Evolutionary conservation across 2,888 invertebrate species (phyloP), one percentile per base, ranked within the genome.

Genomic region (Leptinotarsa juncta): DNA sequence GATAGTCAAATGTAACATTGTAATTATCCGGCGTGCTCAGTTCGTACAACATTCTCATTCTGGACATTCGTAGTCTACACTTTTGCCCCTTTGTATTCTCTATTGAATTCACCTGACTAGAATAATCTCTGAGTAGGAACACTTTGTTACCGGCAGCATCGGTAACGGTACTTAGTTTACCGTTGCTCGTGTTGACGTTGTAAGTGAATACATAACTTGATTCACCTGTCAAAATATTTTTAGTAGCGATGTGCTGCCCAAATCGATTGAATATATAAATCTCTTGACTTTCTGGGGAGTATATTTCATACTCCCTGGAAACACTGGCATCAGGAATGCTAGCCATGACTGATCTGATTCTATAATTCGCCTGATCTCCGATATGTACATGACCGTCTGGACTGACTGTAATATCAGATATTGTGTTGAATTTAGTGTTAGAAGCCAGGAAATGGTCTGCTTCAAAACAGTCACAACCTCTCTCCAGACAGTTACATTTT

Each of bases 151-250:
- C 96, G 4, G 97, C 96, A 0, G 97, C 95, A 85, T 98, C 98
- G 0, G 96, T 96, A 0, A 99, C 97, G 0, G 96, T 95, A 83
- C 96, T 96, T 23, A 99, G 90, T 86, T 97, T 97, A 0, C 98
- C 98, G 84, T 97, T 97, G 84, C 96, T 97, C 0, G 98, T 98
- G 86, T 98, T 98, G 0, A 98, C 97, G 81, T 97, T 97, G 89
- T 99, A 99, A 0, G 97, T 95, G 86, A 98, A 99, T 3, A 95
- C 93, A 86, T 97, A 98, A 80, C 96, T 94, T 3, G 94, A 96
- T 87, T 97, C 96, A 0, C 96, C 97, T 0, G 98, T 98, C n/a
- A 98, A 89, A 76, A 99, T 97, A 85, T 97, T 97, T 81, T 94
- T 94, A 0, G 98, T 98, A 72, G 95, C 94, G 3, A 97, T 93